phyloP scores from a whole-genome alignment of 2,888 invertebrate genomes.

The Villa cingulata region DNA sequence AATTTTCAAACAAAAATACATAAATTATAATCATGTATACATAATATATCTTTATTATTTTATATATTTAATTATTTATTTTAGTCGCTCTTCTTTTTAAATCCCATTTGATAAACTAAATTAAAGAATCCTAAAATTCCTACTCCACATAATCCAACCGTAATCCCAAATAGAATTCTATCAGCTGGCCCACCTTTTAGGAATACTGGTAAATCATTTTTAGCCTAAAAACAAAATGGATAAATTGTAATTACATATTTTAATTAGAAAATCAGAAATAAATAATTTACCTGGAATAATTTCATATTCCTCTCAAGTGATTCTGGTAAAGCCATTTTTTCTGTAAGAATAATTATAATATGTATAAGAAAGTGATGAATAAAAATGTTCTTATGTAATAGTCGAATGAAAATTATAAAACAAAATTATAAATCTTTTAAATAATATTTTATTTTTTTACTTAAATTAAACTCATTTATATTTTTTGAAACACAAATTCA shows the following conservation, averaged over 20 bases:
- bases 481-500: too few relatives aligned
- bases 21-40: too few relatives aligned
- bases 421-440: too few relatives aligned
- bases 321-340: slow-evolving; percentile 31
- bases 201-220: slow-evolving; percentile 30
- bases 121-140: slow-evolving; percentile 26
- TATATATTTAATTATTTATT: too few relatives aligned
- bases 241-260: slow-evolving; percentile 1
- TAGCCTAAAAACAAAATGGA: slow-evolving; percentile 23
- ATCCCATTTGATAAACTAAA: slow-evolving; percentile 29
- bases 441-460: too few relatives aligned
- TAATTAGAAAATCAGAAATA: background rate
- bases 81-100: slow-evolving; percentile 28
- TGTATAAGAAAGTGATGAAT: background rate
- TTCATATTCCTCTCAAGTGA: slow-evolving; percentile 26
- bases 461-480: too few relatives aligned
- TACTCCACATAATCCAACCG: slow-evolving; percentile 30
- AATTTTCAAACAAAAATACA: too few relatives aligned
- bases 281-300: slow-evolving; percentile 28
- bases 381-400: background rate
- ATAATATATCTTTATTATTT: too few relatives aligned
- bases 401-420: too few relatives aligned
- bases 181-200: slow-evolving; percentile 34
- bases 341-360: too few relatives aligned
- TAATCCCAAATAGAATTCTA: slow-evolving; percentile 29